A percentile compares a stretch with the other conserved stretches of the same genome.
Evolutionary conservation across 1,140 invertebrate genomes (phyloP).

Genomic region (Coptotermes formosanus): DNA sequence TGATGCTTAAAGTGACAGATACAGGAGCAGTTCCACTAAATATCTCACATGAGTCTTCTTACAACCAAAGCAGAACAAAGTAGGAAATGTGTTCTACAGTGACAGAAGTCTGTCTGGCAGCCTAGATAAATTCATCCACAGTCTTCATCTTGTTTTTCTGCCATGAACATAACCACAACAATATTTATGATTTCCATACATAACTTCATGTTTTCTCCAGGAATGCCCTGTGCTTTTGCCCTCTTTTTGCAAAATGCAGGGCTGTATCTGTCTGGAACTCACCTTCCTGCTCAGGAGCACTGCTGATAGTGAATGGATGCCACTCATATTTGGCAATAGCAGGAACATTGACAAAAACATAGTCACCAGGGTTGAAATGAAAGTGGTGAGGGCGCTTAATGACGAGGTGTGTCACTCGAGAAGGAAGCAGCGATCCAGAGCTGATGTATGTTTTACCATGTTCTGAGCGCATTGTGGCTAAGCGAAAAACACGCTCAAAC

Average conservation of each 20-base stretch:
- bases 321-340: constrained; percentile 91
- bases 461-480: constrained; percentile 63
- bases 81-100: too few relatives aligned
- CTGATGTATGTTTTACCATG: constrained; percentile 81
- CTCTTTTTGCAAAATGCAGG: background rate
- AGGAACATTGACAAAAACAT: constrained; percentile 92
- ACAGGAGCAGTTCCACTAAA: too few relatives aligned
- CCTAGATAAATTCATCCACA: too few relatives aligned
- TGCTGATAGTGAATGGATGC: constrained; percentile 97
- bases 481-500: constrained; percentile 70
- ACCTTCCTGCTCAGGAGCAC: constrained; percentile 92
- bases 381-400: constrained; percentile 84
- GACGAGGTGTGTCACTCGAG: constrained; percentile 82
- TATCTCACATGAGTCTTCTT: too few relatives aligned
- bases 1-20: too few relatives aligned
- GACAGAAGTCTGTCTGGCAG: too few relatives aligned
- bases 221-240: too few relatives aligned
- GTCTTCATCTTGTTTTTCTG: too few relatives aligned
- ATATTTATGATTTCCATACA: too few relatives aligned
- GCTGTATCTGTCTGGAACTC: constrained; percentile 33
- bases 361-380: constrained; percentile 89
- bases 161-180: too few relatives aligned
- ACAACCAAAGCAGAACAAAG: too few relatives aligned
- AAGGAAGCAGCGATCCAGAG: constrained; percentile 79
- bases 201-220: too few relatives aligned